Evolutionary conservation across 2,113 vertebrate species (phyloP), one percentile per base, ranked within the genome.

Genomic region (Cynocephalus volans): DNA sequence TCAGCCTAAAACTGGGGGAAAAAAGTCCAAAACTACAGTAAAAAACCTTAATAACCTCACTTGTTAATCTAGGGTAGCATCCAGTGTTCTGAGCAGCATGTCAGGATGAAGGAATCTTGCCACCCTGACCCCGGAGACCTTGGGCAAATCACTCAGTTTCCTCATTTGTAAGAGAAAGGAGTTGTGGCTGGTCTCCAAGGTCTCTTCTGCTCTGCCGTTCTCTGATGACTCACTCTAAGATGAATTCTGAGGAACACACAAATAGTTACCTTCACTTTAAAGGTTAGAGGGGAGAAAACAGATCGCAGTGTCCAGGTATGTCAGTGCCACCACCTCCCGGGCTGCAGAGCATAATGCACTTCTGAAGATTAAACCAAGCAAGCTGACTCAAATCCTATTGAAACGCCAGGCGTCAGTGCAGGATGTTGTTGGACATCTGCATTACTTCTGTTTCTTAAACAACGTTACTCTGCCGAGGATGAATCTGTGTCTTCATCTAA

Each of bases 391-490:
- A 90, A 41, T 0, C 8, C 72, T 77, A 13, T 2, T 36, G 87
- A 93, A 95, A 95, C 73, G 70, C 73, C 64, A 97, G 73, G 84
- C 84, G 87, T 28, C 84, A 17, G 19, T 19, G 76, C 11, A 24
- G 89, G 36, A 67, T 8, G 50, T 6, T 31, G 13, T 54, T 90
- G 73, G 83, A 69, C 54, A 84, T 60, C 81, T 88, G 33, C 28
- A 23, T 69, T 50, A 31, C 70, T 88, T 96, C 80, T 97, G 95
- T 92, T 97, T 97, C 97, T 92, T 89, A 98, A 98, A 97, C 75
- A 96, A n/a, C 83, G 50, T 60, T 73, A 90, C 54, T 94, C 69
- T 90, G 28, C n/a, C 9, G 45, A 96, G 95, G 84, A 97, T 52
- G 93, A 89, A 97, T 93, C 95, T 96, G 31, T 96, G 75, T 96